Percentiles rank a stretch among this genome's conserved stretches.
Evolutionary conservation across 2,797 vertebrate genomes (phyloP).

Genomic region (Scolopax bukidnonensis): DNA sequence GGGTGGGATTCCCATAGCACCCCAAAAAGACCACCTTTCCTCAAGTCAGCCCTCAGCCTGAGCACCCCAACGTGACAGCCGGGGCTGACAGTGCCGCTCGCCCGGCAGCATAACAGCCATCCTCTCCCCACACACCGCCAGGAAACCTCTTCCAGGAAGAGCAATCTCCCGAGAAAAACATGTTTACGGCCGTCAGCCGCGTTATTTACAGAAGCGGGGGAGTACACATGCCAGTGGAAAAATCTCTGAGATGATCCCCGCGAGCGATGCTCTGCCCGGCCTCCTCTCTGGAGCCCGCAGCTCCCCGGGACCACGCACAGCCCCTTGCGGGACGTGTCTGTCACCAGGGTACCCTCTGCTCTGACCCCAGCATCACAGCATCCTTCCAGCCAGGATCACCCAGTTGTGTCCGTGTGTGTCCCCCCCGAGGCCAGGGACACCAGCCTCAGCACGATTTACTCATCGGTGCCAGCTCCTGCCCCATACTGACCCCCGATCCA

Average conservation of each 20-base stretch:
- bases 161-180: conserved; percentile 48
- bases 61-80: background rate
- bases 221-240: background rate
- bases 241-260: background rate
- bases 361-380: background rate
- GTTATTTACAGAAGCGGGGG: background rate
- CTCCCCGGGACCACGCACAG: rapidly evolving
- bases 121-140: background rate
- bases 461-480: rapidly evolving
- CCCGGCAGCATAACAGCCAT: background rate
- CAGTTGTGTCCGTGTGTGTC: rapidly evolving
- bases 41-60: background rate
- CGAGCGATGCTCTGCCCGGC: rapidly evolving
- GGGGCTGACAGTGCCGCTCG: background rate
- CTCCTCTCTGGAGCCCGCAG: background rate
- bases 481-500: rapidly evolving
- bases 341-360: background rate
- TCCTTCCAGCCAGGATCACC: background rate
- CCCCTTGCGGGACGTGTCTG: background rate
- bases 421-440: background rate
- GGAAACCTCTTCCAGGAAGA: conserved; percentile 42
- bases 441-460: background rate
- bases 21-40: background rate
- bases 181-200: background rate
- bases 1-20: background rate